Conservation (phyloP, 1,140 invertebrate species). For the Saxidomus purpurata region DNA sequence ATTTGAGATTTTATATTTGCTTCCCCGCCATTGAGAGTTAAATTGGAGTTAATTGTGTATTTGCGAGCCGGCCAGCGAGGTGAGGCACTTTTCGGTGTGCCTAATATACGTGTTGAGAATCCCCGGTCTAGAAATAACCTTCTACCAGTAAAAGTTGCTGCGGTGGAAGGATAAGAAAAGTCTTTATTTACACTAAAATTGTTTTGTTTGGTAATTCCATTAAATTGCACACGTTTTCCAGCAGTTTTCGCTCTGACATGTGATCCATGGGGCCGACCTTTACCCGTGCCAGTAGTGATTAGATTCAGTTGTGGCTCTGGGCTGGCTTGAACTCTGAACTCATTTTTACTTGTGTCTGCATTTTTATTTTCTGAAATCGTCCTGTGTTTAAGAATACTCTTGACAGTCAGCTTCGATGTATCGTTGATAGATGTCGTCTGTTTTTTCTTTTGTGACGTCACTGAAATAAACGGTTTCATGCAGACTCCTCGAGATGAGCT, state of each 20-base stretch:
- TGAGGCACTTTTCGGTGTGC: not conserved
- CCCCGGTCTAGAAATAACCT: slow-evolving; percentile 34
- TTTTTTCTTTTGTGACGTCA: not conserved
- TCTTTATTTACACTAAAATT: not conserved
- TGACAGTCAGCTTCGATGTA: slow-evolving; percentile 20
- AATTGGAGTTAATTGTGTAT: not conserved
- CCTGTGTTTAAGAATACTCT: slow-evolving; percentile 47
- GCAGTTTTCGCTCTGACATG: slow-evolving; percentile 49
- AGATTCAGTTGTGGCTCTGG: slow-evolving; percentile 12
- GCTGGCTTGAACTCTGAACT: not conserved
- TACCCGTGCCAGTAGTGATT: slow-evolving; percentile 57
- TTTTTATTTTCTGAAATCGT: not conserved
- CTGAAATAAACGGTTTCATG: not conserved
- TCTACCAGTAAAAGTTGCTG: not conserved
- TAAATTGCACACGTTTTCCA: slow-evolving; percentile 57
- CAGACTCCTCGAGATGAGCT: not conserved
- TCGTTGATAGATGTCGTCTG: not conserved
- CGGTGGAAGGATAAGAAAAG: not conserved
- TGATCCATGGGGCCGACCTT: slow-evolving; percentile 29
- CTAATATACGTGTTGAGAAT: slow-evolving; percentile 10
- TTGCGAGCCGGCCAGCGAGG: not conserved
- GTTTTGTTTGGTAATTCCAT: not conserved
- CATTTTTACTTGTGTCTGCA: not conserved
- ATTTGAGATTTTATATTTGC: slow-evolving; percentile 54
- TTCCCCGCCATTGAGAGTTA: slow-evolving; percentile 17